Evolutionary conservation across 2,797 vertebrate species (phyloP).

Genomic region (Poeciliopsis presidionis): DNA sequence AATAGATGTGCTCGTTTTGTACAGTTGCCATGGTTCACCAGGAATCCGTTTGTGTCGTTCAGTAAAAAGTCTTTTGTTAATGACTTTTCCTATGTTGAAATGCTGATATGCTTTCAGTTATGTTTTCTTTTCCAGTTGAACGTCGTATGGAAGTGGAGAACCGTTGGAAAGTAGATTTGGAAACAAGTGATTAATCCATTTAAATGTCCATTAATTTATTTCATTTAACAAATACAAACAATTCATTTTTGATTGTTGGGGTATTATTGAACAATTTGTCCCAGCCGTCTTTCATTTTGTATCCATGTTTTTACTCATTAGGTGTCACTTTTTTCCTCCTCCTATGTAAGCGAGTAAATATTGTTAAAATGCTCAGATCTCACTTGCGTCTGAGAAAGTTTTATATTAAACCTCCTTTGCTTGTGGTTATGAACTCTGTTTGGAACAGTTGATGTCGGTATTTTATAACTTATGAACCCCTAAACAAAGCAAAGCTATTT

Average conservation of each 20-base stretch:
- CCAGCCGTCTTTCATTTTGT: not conserved
- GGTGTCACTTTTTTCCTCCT: not conserved
- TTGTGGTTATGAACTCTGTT: not conserved
- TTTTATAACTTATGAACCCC: no score
- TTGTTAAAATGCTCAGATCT: not conserved
- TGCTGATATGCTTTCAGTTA: not conserved
- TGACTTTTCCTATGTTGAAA: not conserved
- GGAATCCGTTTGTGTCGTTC: constrained; percentile 20
- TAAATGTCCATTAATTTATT: not conserved
- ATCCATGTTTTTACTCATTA: not conserved
- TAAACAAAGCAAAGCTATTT: no score
- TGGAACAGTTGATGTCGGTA: no score
- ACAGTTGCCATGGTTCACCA: constrained; percentile 10
- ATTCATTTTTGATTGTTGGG: not conserved
- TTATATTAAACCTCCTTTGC: not conserved
- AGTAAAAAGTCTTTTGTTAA: not conserved
- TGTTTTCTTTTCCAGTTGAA: not conserved
- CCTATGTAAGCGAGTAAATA: not conserved
- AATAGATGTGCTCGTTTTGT: constrained; percentile 6
- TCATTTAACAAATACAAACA: not conserved
- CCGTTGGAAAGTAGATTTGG: not conserved
- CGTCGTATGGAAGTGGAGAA: not conserved
- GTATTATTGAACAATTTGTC: not conserved
- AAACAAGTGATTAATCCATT: not conserved
- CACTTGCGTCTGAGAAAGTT: not conserved